Percentiles rank a stretch among this genome's conserved stretches.
Conservation (phyloP, 2,113 vertebrate genomes). For the Triplophysa tibetana region DNA sequence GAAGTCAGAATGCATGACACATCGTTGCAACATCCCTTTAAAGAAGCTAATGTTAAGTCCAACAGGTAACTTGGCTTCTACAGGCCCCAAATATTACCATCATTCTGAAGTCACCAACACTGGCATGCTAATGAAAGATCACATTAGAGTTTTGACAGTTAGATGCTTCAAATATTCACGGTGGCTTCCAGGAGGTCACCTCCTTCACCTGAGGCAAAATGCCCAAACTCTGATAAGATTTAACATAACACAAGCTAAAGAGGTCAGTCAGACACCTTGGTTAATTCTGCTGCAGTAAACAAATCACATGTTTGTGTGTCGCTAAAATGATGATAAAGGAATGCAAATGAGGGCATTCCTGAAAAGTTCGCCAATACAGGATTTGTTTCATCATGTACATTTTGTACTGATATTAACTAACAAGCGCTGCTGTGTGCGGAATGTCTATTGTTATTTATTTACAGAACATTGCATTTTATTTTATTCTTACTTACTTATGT, state of each 20-base stretch:
- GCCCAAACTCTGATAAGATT: neutral
- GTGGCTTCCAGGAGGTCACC: neutral
- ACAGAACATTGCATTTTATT: too few relatives aligned
- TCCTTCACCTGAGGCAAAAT: constrained; percentile 24
- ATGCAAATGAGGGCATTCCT: too few relatives aligned
- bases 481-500: too few relatives aligned
- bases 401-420: too few relatives aligned
- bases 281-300: neutral
- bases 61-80: neutral
- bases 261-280: neutral
- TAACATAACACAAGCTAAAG: neutral
- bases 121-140: neutral
- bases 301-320: neutral
- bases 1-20: too few relatives aligned
- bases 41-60: neutral
- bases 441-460: too few relatives aligned
- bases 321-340: too few relatives aligned
- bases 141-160: constrained; percentile 25
- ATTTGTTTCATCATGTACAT: too few relatives aligned
- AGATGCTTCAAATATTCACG: constrained; percentile 24
- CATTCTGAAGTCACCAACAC: neutral
- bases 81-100: neutral
- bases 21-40: too few relatives aligned
- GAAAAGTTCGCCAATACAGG: too few relatives aligned
- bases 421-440: too few relatives aligned